A percentile compares a stretch with the other conserved stretches of the same genome.
phyloP scores from a whole-genome alignment of 1,140 invertebrate species.

The Dolichoris vasculosae region DNA sequence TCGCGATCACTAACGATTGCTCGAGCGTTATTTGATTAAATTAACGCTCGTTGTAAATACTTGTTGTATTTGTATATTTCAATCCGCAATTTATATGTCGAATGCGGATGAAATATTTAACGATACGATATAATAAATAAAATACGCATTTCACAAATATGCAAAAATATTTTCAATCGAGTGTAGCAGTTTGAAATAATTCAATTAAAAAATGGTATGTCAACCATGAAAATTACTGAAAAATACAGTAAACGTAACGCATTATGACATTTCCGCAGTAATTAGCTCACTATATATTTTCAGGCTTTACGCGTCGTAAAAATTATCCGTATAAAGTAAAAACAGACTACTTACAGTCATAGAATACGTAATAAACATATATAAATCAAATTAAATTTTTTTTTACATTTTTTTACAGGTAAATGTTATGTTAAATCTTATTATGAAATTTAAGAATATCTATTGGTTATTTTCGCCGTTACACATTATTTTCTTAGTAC shows the following conservation, averaged over 20 bases:
- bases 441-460: background rate
- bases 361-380: background rate
- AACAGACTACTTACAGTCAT: background rate
- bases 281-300: background rate
- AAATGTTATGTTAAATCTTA: background rate
- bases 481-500: background rate
- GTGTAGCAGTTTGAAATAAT: background rate
- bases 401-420: background rate
- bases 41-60: too few relatives aligned
- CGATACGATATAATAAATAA: too few relatives aligned
- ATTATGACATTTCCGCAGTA: constrained; percentile 4
- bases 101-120: too few relatives aligned
- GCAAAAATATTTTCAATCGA: too few relatives aligned
- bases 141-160: too few relatives aligned
- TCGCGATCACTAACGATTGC: too few relatives aligned
- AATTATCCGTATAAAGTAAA: constrained; percentile 1
- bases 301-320: background rate
- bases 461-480: background rate
- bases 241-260: background rate
- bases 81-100: too few relatives aligned
- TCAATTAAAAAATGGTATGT: background rate
- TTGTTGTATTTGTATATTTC: too few relatives aligned
- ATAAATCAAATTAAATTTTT: background rate
- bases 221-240: background rate
- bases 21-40: too few relatives aligned